Conservation (phyloP, 2,888 invertebrate species). For the Cheilosia scutellata region DNA sequence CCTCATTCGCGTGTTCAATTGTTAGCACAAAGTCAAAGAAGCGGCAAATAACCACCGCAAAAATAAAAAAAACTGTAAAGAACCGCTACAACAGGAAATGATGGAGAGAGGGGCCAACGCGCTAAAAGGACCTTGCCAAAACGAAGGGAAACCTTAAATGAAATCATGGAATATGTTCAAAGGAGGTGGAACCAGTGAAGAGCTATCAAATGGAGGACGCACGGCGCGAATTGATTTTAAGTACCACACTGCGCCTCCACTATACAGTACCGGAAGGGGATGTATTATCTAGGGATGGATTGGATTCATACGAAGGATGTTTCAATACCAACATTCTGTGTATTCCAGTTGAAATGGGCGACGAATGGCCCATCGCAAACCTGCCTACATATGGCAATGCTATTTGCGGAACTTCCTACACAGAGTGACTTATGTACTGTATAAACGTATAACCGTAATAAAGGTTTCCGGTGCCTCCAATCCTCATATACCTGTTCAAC, state of each 20-base stretch:
- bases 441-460: too few species aligned
- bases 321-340: too few species aligned
- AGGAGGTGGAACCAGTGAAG: slow-evolving; percentile 39
- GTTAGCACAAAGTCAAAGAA: slow-evolving; percentile 59
- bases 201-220: slow-evolving; percentile 22
- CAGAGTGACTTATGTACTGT: too few species aligned
- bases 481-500: background rate
- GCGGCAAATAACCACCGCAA: slow-evolving; percentile 35
- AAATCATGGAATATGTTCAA: slow-evolving; percentile 40
- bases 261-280: too few species aligned
- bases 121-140: slow-evolving; percentile 10
- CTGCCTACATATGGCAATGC: too few species aligned
- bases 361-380: too few species aligned
- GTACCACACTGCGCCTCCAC: background rate
- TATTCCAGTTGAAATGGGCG: too few species aligned
- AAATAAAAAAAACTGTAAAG: slow-evolving; percentile 15
- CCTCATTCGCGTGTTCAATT: slow-evolving; percentile 39
- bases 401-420: too few species aligned
- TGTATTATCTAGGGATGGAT: too few species aligned
- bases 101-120: background rate
- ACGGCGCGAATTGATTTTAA: slow-evolving; percentile 31
- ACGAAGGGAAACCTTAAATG: slow-evolving; percentile 27
- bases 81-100: slow-evolving; percentile 45
- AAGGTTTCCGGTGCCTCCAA: too few species aligned
- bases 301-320: too few species aligned